Base-by-base conservation (phyloP, 2,888 invertebrate species). In the Amiota communis region DNA sequence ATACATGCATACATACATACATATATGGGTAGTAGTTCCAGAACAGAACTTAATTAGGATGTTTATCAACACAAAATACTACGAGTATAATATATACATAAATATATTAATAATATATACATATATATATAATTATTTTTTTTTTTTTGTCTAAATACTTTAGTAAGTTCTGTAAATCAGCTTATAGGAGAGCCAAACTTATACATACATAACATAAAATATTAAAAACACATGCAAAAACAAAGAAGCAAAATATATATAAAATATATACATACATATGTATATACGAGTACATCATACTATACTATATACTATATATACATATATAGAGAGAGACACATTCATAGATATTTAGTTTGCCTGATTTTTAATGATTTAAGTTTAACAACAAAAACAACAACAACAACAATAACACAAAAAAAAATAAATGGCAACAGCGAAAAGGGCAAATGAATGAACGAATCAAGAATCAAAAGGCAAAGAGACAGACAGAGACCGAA, bases 1-100 rank as follows among this genome's bases (percentile, higher is more conserved):
- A 46, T 13, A 15, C 13, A 46, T 3, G n/a, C 0, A 47, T 23
- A 63, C 63, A 63, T 23, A 65, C 4, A 65, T 20, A 65, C 11
- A 20, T 48, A 65, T 65, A 65, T 48, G 65, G 65, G 67, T 68
- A 68, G 67, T 51, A 53, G 67, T 68, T 68, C 67, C 67, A 68
- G 63, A 63, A 23, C 67, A 68, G 53, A 68, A 53, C 67, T 51
- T 51, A 51, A n/a, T 12, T 23, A 67, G 65, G 13, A 65, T 48
- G 65, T 65, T 59, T 65, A 47, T 48, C 48, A 65, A 17, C 36
- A 36, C 36, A 36, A 36, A 36, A 36, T 36, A 36, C 36, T 36
- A 36, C 36, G 6, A 36, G 36, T 36, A 36, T 36, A 36, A 36
- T 6, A 36, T 36, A 36, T 6, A 36, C 36, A 36, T 36, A 36